Percentiles rank a stretch among this genome's conserved stretches.
Evolutionary conservation across 2,888 invertebrate species (phyloP).

Genomic region (Megaustenia siamemsis): DNA sequence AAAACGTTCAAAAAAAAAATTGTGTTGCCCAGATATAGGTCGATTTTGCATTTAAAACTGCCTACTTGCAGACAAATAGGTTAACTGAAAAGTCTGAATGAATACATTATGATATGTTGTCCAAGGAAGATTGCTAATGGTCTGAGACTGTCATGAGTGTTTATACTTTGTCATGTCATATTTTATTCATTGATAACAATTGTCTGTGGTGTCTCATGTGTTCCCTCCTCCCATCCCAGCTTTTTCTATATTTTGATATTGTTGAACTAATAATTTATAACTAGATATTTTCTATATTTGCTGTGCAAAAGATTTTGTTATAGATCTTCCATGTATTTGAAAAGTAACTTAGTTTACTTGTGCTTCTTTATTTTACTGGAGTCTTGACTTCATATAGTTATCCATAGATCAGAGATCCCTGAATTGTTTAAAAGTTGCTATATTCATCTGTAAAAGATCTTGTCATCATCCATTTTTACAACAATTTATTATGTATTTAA

Average conservation of each 20-base stretch:
- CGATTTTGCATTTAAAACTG: too few species aligned
- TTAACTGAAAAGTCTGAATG: background rate
- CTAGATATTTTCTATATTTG: background rate
- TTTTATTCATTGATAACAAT: background rate
- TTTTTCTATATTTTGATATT: conserved; percentile 8
- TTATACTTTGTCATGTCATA: background rate
- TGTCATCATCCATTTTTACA: background rate
- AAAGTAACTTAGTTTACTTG: background rate
- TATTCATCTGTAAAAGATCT: background rate
- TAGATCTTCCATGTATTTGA: conserved; percentile 25
- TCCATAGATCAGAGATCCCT: background rate
- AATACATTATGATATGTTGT: background rate
- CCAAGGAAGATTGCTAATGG: too few species aligned
- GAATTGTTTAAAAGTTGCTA: background rate
- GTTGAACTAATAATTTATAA: conserved; percentile 19
- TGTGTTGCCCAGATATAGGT: too few species aligned
- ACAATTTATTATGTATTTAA: background rate
- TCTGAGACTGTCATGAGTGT: background rate
- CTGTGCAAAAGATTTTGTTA: conserved; percentile 16
- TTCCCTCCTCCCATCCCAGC: background rate
- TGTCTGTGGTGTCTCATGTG: conserved; percentile 7
- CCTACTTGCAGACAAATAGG: too few species aligned
- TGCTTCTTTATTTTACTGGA: background rate
- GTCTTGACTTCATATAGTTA: background rate
- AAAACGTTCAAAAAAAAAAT: too few species aligned